These are phyloP conservation scores for Mylabris sibirica DNA, from an alignment of 2,888 invertebrate genomes.

Conservation along the genomic window DNA sequence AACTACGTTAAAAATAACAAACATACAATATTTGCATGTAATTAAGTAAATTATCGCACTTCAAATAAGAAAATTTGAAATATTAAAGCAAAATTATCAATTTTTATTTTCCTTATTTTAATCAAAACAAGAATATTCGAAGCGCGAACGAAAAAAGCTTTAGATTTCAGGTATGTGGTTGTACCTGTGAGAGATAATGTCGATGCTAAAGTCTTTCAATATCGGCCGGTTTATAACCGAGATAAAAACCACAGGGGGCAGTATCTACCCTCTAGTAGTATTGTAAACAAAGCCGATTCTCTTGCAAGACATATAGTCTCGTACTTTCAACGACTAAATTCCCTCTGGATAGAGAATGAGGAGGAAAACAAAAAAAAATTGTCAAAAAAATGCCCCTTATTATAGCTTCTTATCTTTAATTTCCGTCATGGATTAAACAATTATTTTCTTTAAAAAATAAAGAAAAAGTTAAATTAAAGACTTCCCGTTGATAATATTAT, in stretches of 20 bases:
- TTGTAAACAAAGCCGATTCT: conserved; percentile 34
- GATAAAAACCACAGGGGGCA: conserved; percentile 34
- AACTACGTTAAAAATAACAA: conserved; percentile 13
- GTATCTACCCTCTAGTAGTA: conserved; percentile 29
- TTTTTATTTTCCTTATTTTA: conserved; percentile 27
- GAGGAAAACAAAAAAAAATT: not conserved
- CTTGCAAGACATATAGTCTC: conserved; percentile 28
- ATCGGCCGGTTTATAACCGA: conserved; percentile 36
- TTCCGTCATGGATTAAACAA: conserved; percentile 15
- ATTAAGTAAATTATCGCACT: conserved; percentile 14
- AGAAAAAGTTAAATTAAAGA: not conserved
- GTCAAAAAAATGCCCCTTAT: not conserved
- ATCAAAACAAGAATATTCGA: conserved; percentile 39
- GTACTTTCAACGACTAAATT: conserved; percentile 28
- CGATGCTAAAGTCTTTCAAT: conserved; percentile 39
- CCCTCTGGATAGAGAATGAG: not conserved
- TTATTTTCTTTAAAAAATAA: not conserved
- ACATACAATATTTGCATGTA: conserved; percentile 18
- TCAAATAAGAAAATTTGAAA: conserved; percentile 15
- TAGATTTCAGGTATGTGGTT: conserved; percentile 39
- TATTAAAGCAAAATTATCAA: conserved; percentile 21
- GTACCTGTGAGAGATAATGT: conserved; percentile 45
- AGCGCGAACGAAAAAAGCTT: conserved; percentile 27
- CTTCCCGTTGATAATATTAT: not conserved
- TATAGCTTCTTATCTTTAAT: conserved; percentile 16